Percentiles rank a stretch among this genome's conserved stretches.
phyloP scores from a whole-genome alignment of 2,888 invertebrate genomes.

The Pterostichus madidus region DNA sequence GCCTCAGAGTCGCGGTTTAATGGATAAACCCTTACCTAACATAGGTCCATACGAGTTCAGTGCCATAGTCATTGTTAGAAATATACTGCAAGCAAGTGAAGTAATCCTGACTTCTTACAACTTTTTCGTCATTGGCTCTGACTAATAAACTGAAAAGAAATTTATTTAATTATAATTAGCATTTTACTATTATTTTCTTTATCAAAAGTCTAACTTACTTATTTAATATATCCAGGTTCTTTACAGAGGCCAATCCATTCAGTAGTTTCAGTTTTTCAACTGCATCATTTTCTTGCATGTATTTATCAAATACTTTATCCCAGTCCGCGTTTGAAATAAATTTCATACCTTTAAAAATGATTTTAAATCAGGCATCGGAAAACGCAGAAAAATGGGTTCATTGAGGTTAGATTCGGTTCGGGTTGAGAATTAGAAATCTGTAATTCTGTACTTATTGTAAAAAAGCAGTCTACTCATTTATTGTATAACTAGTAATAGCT shows the following conservation, averaged over 20 bases:
- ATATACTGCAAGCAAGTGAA: constrained; percentile 85
- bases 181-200: too few species aligned
- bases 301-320: constrained; percentile 87
- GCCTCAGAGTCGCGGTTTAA: too few species aligned
- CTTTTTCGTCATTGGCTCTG: constrained; percentile 85
- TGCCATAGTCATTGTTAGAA: constrained; percentile 86
- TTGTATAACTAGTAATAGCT: too few species aligned
- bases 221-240: constrained; percentile 82
- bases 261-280: constrained; percentile 88
- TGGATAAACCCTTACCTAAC: constrained; percentile 78
- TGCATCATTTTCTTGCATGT: constrained; percentile 86
- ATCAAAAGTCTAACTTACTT: constrained; percentile 78
- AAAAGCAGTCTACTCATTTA: too few species aligned
- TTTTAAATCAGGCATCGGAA: too few species aligned
- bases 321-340: constrained; percentile 83
- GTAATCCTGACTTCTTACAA: constrained; percentile 92
- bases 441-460: too few species aligned
- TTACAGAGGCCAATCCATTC: constrained; percentile 84
- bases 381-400: too few species aligned
- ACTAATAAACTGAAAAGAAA: constrained; percentile 82
- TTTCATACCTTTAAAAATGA: constrained; percentile 80
- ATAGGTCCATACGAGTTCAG: constrained; percentile 90
- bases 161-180: not conserved
- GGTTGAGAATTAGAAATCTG: too few species aligned
- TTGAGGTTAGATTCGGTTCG: too few species aligned